Percentiles rank a stretch among this genome's conserved stretches.
These are phyloP conservation scores for Scaptomyza hsui DNA, from an alignment of 1,140 invertebrate species.

Conservation along the genomic window DNA sequence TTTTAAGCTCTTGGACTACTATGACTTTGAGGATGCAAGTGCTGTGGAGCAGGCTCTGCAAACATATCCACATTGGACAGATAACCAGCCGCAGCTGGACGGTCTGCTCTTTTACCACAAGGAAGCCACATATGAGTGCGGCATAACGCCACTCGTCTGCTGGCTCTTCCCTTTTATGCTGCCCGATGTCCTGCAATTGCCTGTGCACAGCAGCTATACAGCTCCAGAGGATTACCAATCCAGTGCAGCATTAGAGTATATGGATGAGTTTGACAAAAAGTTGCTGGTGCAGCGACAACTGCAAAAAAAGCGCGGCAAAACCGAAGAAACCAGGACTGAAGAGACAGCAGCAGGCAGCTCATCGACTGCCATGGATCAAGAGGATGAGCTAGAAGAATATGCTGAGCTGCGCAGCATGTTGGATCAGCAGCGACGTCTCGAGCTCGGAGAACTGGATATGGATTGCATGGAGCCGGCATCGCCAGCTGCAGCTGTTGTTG, in stretches of 20 bases:
- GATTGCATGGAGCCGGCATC: slow-evolving; percentile 36
- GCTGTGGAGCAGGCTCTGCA: slow-evolving; percentile 53
- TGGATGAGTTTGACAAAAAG: slow-evolving; percentile 84
- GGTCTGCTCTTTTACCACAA: slow-evolving; percentile 94
- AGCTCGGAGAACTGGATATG: slow-evolving; percentile 72
- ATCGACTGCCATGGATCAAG: slow-evolving; percentile 27
- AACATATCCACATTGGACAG: slow-evolving; percentile 63
- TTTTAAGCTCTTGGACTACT: slow-evolving; percentile 52
- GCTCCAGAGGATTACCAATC: slow-evolving; percentile 84
- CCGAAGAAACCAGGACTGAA: background rate
- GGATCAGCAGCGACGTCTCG: slow-evolving; percentile 62
- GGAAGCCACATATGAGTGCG: slow-evolving; percentile 90
- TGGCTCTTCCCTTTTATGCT: slow-evolving; percentile 96
- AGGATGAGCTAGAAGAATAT: slow-evolving; percentile 54
- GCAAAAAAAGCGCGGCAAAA: slow-evolving; percentile 7
- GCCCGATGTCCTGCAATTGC: slow-evolving; percentile 88
- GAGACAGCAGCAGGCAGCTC: background rate
- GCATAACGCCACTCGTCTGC: slow-evolving; percentile 92
- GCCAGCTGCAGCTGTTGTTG: slow-evolving; percentile 47
- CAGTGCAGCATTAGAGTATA: slow-evolving; percentile 84
- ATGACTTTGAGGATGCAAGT: slow-evolving; percentile 62
- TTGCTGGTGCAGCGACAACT: slow-evolving; percentile 25
- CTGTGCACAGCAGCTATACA: slow-evolving; percentile 84
- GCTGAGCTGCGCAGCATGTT: slow-evolving; percentile 44
- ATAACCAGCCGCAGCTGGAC: slow-evolving; percentile 86